Evolutionary conservation across 2,888 invertebrate genomes (phyloP).

Genomic region (Mechanitis mazaeus): DNA sequence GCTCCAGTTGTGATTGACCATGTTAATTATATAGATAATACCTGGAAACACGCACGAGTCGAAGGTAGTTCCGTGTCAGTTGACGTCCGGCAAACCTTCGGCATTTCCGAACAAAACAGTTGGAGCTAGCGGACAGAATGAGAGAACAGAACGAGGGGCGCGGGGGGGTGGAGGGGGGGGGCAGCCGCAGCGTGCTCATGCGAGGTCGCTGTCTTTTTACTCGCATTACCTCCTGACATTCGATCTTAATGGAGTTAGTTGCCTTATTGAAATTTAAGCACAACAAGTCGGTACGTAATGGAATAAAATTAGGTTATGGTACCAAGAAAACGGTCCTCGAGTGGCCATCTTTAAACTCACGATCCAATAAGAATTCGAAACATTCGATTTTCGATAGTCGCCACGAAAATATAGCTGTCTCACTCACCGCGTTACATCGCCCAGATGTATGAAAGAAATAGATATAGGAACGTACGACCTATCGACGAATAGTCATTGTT

Average conservation of each 20-base stretch:
- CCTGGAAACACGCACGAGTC: slow-evolving; percentile 63
- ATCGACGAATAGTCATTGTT: slow-evolving; percentile 72
- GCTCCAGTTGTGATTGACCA: slow-evolving; percentile 31
- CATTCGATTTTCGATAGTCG: slow-evolving; percentile 48
- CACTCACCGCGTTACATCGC: slow-evolving; percentile 38
- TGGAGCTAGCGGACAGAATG: slow-evolving; percentile 48
- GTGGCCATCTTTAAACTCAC: slow-evolving; percentile 73
- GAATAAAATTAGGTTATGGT: slow-evolving; percentile 73
- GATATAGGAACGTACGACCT: slow-evolving; percentile 56
- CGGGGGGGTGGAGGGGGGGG: slow-evolving; percentile 27
- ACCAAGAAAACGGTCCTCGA: slow-evolving; percentile 68
- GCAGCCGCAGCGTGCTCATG: slow-evolving; percentile 44
- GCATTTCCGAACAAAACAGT: slow-evolving; percentile 65
- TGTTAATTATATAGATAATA: slow-evolving; percentile 37
- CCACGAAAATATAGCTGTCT: slow-evolving; percentile 48
- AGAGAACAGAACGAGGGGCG: slow-evolving; percentile 33
- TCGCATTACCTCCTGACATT: slow-evolving; percentile 69
- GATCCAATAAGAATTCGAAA: slow-evolving; percentile 70
- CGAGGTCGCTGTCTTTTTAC: slow-evolving; percentile 70
- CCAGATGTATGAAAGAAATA: slow-evolving; percentile 50
- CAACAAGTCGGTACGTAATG: slow-evolving; percentile 63
- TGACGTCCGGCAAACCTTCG: slow-evolving; percentile 75
- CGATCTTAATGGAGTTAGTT: slow-evolving; percentile 63
- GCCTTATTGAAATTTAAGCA: slow-evolving; percentile 70
- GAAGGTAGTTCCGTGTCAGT: slow-evolving; percentile 72